A percentile compares a stretch with the other conserved stretches of the same genome.
Evolutionary conservation across 2,888 invertebrate genomes (phyloP).

Genomic region (Gymnoscelis rufifasciata): DNA sequence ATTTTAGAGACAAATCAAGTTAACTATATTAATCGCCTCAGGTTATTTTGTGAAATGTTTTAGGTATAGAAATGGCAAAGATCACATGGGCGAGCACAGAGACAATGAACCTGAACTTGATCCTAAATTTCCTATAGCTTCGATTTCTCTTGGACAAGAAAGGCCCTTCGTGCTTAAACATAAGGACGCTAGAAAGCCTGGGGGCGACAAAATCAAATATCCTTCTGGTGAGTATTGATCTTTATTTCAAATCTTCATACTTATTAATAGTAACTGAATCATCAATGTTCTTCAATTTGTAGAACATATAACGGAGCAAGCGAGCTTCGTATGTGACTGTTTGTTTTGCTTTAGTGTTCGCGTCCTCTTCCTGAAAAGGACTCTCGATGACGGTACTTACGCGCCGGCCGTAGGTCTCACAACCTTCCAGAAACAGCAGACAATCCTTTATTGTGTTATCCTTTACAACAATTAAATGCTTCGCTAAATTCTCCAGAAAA

Average conservation of each 20-base stretch:
- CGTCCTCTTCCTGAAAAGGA: conserved; percentile 85
- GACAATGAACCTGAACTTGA: conserved; percentile 85
- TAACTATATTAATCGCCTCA: too few species aligned
- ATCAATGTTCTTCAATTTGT: conserved; percentile 81
- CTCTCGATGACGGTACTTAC: conserved; percentile 91
- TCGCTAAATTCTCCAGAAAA: conserved; percentile 93
- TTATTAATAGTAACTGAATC: conserved; percentile 74
- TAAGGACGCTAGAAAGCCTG: conserved; percentile 72
- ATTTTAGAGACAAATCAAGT: too few species aligned
- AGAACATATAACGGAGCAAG: conserved; percentile 87
- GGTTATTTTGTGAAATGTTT: neutral
- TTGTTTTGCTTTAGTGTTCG: conserved; percentile 87
- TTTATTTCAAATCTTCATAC: conserved; percentile 73
- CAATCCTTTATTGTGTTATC: conserved; percentile 94
- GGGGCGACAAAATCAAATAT: conserved; percentile 60
- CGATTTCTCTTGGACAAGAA: conserved; percentile 82
- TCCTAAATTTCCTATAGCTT: conserved; percentile 81
- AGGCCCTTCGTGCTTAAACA: conserved; percentile 83
- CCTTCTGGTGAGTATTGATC: conserved; percentile 56
- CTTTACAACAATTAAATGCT: conserved; percentile 92
- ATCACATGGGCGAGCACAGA: conserved; percentile 85
- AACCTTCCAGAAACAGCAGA: conserved; percentile 92
- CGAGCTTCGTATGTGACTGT: conserved; percentile 95
- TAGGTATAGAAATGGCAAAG: conserved; percentile 83
- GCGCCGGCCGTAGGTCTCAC: conserved; percentile 90